phyloP scores from a whole-genome alignment of 1,140 invertebrate genomes.

The Apis dorsata region DNA sequence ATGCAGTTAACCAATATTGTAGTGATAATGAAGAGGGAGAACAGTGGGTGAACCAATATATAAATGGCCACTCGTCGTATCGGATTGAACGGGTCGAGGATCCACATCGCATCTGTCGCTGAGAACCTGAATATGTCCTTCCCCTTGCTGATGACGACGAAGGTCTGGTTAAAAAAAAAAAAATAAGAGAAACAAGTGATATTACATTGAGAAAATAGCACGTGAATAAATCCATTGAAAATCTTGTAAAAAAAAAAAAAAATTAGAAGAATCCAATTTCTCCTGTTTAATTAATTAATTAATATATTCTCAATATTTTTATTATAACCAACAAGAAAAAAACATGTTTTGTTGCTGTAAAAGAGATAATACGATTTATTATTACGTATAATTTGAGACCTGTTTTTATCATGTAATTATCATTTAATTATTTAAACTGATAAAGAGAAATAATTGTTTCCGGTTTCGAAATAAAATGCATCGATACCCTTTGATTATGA shows the following conservation, averaged over 20 bases:
- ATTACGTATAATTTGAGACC: no score
- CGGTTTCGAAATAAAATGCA: neutral
- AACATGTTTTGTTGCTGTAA: no score
- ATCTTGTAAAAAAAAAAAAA: neutral
- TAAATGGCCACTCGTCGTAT: constrained; percentile 98
- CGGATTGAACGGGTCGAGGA: constrained; percentile 98
- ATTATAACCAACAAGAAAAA: no score
- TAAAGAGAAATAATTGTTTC: neutral
- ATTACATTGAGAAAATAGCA: neutral
- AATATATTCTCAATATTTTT: no score
- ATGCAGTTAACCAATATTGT: constrained; percentile 99
- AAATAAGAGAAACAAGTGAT: constrained; percentile 69
- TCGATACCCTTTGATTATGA: constrained; percentile 91
- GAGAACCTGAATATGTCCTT: constrained; percentile 99
- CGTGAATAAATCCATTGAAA: neutral
- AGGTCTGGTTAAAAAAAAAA: constrained; percentile 87
- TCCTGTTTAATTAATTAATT: no score
- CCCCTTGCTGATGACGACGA: constrained; percentile 98
- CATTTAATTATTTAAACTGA: no score
- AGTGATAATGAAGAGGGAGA: constrained; percentile 98
- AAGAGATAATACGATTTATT: no score
- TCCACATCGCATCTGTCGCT: constrained; percentile 96
- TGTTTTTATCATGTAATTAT: no score
- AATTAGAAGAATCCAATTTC: no score
- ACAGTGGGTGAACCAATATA: constrained; percentile 97